Evolutionary conservation across 1,140 invertebrate species (phyloP), one percentile per base, ranked within the genome.

Genomic region (Charaxes varanes): DNA sequence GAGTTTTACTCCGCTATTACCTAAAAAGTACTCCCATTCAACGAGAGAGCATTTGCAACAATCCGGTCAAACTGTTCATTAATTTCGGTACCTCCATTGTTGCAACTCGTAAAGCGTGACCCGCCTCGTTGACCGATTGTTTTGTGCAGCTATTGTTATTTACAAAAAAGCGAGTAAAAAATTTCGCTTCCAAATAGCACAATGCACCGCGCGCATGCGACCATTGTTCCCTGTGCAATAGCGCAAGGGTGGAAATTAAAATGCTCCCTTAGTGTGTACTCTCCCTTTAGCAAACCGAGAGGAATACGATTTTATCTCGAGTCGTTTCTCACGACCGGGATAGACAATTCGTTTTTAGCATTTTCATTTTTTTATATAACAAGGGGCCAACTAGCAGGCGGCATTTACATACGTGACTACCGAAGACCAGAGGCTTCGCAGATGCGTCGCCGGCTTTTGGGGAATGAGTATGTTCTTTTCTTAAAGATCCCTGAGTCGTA

Each of bases 41-140:
- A 47, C 38, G 16, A 34, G 27, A n/a, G n/a, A 23, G 19, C 13
- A 30, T 47, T 48, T 12, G 43, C 34, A 40, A 47, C 30, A 43
- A 16, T 38, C 41, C 36, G 38, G 40, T 41, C 41, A 53, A 44
- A 53, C 23, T 38, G 50, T 53, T 70, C 58, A 64, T 65, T 72
- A 72, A 77, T 67, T 77, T 76, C 62, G 53, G 64, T 59, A 63
- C 36, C 18, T 38, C 46, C 40, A 64, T 77, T 71, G 67, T 73
- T 41, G 41, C 41, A 23, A 53, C 23, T 38, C 57, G 57, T 55
- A 32, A 42, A 70, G 59, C 70, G 70, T 67, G 60, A 69, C 60
- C 53, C 53, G 42, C 30, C 44, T 28, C 43, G 38, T 53, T 57
- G 62, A 52, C 52, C 61, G 49, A 57, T 59, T 60, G 63, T 66